These are phyloP conservation scores for Pterobdella sp. DNA, from an alignment of 2,888 invertebrate species.

Conservation along the genomic window DNA sequence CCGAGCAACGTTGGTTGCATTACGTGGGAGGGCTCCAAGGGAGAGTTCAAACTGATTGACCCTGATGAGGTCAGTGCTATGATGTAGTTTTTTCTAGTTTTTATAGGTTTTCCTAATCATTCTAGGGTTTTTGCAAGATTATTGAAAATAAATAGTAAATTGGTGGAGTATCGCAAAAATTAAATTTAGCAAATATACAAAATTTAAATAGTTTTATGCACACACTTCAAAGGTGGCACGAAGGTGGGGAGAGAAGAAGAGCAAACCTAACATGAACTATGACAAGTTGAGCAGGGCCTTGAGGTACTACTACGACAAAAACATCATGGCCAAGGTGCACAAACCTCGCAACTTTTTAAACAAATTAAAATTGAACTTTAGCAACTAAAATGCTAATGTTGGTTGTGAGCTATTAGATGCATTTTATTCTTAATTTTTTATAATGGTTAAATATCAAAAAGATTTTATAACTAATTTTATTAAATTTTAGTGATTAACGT, in stretches of 20 bases:
- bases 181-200: too few relatives aligned
- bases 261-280: constrained; percentile 36
- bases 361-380: too few relatives aligned
- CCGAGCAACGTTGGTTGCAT: constrained; percentile 79
- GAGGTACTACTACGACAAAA: constrained; percentile 94
- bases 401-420: too few relatives aligned
- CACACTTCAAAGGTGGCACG: constrained; percentile 34
- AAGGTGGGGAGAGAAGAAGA: constrained; percentile 35
- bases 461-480: not conserved
- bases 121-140: too few relatives aligned
- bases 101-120: too few relatives aligned
- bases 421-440: not conserved
- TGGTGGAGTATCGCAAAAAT: too few relatives aligned
- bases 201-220: too few relatives aligned
- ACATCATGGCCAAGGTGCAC: constrained; percentile 87
- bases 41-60: constrained; percentile 33
- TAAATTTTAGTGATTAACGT: too few relatives aligned
- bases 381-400: too few relatives aligned
- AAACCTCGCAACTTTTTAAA: too few relatives aligned
- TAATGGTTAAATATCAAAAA: not conserved
- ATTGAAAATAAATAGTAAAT: too few relatives aligned
- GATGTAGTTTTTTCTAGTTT: too few relatives aligned
- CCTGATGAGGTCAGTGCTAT: constrained; percentile 31
- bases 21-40: constrained; percentile 51
- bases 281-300: constrained; percentile 65